Percentiles rank a stretch among this genome's conserved stretches.
phyloP scores from a whole-genome alignment of 1,140 invertebrate genomes.

The Drosophila asahinai region DNA sequence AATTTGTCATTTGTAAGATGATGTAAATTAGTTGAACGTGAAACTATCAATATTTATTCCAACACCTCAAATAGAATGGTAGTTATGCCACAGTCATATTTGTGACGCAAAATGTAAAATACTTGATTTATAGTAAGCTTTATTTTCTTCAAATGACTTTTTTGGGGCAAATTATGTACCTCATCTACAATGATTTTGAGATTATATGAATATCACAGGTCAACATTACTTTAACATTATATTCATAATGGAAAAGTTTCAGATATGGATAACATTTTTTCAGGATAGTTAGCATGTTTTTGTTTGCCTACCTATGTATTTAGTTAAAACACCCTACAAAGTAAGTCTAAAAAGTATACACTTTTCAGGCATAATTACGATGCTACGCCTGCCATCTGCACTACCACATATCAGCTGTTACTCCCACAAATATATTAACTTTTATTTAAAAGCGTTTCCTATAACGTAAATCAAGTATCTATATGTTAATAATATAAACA shows the following conservation, averaged over 20 bases:
- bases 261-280: background rate
- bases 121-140: slow-evolving; percentile 58
- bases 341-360: slow-evolving; percentile 33
- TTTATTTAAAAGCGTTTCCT: slow-evolving; percentile 73
- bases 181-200: slow-evolving; percentile 50
- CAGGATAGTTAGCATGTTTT: background rate
- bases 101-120: slow-evolving; percentile 53
- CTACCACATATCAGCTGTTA: slow-evolving; percentile 38
- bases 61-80: slow-evolving; percentile 6
- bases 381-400: slow-evolving; percentile 3
- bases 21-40: slow-evolving; percentile 54
- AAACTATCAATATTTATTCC: slow-evolving; percentile 55
- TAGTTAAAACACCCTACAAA: slow-evolving; percentile 13
- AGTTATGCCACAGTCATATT: background rate
- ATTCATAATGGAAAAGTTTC: background rate
- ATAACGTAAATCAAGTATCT: slow-evolving; percentile 60
- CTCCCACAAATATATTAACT: slow-evolving; percentile 52
- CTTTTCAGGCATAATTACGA: slow-evolving; percentile 19
- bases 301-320: background rate
- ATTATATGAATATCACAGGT: slow-evolving; percentile 51
- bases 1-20: background rate
- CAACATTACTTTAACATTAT: background rate
- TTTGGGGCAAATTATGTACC: slow-evolving; percentile 37
- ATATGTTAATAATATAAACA: slow-evolving; percentile 62
- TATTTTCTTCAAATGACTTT: slow-evolving; percentile 50